Conservation (phyloP, 1,140 invertebrate species). For the Procambarus virginalis region DNA sequence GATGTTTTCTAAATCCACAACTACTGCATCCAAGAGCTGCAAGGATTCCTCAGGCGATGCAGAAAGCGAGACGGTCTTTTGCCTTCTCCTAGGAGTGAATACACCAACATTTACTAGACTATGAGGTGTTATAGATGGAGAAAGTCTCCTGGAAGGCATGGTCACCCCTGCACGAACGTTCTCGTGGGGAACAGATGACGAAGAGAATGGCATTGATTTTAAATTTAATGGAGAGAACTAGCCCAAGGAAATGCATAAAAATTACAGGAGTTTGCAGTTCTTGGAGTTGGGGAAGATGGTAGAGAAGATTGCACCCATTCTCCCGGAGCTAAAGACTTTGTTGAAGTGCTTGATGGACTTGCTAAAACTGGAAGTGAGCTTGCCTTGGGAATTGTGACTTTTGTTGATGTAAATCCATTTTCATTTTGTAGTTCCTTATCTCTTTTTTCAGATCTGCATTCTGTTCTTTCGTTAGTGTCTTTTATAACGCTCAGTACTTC, state of each 20-base stretch:
- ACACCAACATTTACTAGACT: background rate
- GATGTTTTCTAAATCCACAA: conserved; percentile 32
- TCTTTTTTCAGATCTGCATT: background rate
- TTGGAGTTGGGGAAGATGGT: conserved; percentile 1
- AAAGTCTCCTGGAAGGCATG: background rate
- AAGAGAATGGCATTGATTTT: background rate
- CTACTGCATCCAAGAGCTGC: conserved; percentile 45
- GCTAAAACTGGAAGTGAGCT: background rate
- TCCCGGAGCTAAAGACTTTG: background rate
- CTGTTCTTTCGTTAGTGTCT: background rate
- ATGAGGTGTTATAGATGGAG: background rate
- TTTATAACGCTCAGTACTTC: background rate
- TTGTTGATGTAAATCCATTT: background rate
- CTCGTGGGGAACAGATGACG: background rate
- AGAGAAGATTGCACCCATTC: background rate
- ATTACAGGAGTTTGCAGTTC: background rate
- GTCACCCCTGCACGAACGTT: background rate
- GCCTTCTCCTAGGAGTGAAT: background rate
- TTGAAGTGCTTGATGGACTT: background rate
- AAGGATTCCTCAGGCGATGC: conserved; percentile 26
- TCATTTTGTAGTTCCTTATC: background rate
- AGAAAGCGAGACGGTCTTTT: background rate
- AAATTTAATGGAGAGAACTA: background rate
- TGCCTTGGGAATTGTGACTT: background rate
- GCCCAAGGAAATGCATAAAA: background rate